A percentile compares a stretch with the other conserved stretches of the same genome.
phyloP scores from a whole-genome alignment of 2,113 vertebrate species.

The Rhinolophus ferrumequinum region DNA sequence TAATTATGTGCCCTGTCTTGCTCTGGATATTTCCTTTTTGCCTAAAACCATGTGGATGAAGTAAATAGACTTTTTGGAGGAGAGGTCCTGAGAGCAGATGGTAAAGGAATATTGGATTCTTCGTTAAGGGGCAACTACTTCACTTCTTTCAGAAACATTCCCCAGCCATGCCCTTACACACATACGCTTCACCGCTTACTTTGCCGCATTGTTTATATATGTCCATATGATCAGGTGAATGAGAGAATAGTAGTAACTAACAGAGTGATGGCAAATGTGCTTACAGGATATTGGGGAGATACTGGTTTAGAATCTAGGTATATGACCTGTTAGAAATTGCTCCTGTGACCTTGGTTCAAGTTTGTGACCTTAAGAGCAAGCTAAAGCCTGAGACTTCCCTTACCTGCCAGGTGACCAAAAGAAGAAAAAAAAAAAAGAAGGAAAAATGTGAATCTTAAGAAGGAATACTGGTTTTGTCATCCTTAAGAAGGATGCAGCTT shows the following conservation, averaged over 20 bases:
- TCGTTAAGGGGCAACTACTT: neutral
- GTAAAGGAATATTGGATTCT: neutral
- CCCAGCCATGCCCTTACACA: neutral
- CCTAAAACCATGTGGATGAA: neutral
- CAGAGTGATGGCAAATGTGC: neutral
- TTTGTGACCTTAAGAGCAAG: neutral
- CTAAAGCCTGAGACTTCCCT: neutral
- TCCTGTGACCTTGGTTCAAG: neutral
- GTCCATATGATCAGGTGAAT: neutral
- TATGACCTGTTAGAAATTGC: neutral
- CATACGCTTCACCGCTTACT: neutral
- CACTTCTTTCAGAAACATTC: neutral
- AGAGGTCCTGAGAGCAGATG: neutral
- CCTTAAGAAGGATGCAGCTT: neutral
- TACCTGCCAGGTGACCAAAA: neutral
- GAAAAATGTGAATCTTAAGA: neutral
- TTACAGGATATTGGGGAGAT: neutral
- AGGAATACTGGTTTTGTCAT: neutral
- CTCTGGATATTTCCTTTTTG: neutral
- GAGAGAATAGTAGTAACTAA: neutral
- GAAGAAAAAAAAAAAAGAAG: neutral
- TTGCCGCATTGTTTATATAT: neutral
- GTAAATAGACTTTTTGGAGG: neutral
- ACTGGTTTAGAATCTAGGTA: neutral
- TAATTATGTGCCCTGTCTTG: neutral